phyloP scores from a whole-genome alignment of 2,888 invertebrate genomes.

The Oscheius sp. region DNA sequence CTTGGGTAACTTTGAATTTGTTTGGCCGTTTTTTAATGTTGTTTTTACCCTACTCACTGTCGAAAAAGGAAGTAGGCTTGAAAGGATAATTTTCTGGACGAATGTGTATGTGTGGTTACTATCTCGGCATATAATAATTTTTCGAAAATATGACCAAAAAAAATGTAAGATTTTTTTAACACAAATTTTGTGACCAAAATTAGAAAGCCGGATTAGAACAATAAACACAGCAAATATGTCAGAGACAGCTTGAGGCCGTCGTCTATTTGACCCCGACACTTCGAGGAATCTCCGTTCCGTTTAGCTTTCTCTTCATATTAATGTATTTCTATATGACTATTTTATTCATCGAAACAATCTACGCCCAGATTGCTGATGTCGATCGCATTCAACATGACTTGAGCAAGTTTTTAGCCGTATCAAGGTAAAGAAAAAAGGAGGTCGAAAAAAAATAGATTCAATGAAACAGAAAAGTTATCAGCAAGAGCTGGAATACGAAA shows the following conservation, averaged over 20 bases:
- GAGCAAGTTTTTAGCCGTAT: conserved; percentile 44
- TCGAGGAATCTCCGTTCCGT: background rate
- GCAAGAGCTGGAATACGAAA: conserved; percentile 40
- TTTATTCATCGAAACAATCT: background rate
- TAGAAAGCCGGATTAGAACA: conserved; percentile 21
- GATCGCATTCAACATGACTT: conserved; percentile 50
- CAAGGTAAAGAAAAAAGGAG: conserved; percentile 32
- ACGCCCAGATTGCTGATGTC: conserved; percentile 41
- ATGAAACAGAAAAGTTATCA: conserved; percentile 44
- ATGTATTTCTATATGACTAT: background rate
- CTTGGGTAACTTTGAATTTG: too few relatives aligned
- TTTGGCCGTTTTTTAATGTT: too few relatives aligned
- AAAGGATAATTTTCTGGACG: too few relatives aligned
- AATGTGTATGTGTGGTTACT: too few relatives aligned
- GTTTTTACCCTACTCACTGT: too few relatives aligned
- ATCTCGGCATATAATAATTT: too few relatives aligned
- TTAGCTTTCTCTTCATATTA: background rate
- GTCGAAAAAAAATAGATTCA: conserved; percentile 31
- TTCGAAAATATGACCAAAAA: too few relatives aligned
- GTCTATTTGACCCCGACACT: conserved; percentile 21
- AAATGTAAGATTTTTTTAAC: too few relatives aligned
- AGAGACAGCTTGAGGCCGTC: background rate
- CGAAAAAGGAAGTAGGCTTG: too few relatives aligned
- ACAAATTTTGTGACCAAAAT: too few relatives aligned
- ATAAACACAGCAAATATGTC: conserved; percentile 28